Percentiles rank a stretch among this genome's conserved stretches.
phyloP scores from a whole-genome alignment of 2,888 invertebrate genomes.

The Alloplasta piceator region DNA sequence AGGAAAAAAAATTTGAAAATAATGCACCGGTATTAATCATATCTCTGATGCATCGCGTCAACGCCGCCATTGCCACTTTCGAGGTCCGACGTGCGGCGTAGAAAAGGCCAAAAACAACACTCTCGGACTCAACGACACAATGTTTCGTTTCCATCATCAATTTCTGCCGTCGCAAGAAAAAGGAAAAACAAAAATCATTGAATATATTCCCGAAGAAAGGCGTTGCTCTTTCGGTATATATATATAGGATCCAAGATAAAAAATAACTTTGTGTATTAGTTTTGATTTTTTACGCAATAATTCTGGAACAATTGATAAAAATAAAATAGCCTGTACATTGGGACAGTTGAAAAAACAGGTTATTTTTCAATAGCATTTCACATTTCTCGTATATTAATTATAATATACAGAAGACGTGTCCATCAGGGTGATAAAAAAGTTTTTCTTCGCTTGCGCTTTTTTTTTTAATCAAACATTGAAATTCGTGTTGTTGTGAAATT shows the following conservation, averaged over 20 bases:
- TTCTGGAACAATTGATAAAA: too few species aligned
- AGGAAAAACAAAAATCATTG: not conserved
- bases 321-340: too few species aligned
- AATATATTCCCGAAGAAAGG: not conserved
- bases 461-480: too few species aligned
- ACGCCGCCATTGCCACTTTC: constrained; percentile 48
- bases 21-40: constrained; percentile 81
- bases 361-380: too few species aligned
- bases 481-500: too few species aligned
- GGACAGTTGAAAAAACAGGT: too few species aligned
- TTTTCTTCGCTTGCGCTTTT: too few species aligned
- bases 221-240: too few species aligned
- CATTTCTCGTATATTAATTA: too few species aligned
- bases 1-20: constrained; percentile 79
- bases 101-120: constrained; percentile 41
- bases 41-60: constrained; percentile 60
- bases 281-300: not conserved
- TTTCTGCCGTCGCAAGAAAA: not conserved
- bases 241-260: too few species aligned
- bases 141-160: constrained; percentile 1
- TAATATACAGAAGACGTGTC: too few species aligned
- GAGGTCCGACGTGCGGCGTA: constrained; percentile 53
- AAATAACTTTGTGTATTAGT: not conserved
- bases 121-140: not conserved
- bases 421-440: too few species aligned